These are phyloP conservation scores for Ladona fulva DNA, from an alignment of 1,140 invertebrate species.

Conservation along the genomic window DNA sequence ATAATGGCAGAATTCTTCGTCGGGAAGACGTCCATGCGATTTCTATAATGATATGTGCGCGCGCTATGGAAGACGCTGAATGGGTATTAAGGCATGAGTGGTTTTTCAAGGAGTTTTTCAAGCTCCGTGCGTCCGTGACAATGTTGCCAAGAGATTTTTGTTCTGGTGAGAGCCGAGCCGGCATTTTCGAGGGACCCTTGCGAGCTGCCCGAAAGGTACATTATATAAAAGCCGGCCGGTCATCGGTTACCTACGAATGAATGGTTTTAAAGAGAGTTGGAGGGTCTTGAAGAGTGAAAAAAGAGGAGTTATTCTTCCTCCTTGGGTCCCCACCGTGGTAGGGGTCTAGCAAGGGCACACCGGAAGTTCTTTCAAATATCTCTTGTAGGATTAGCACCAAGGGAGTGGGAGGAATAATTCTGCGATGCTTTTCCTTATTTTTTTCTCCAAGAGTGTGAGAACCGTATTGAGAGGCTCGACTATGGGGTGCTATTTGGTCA, in stretches of 20 bases:
- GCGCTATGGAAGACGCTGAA: not conserved
- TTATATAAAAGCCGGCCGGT: not conserved
- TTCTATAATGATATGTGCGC: constrained; percentile 6
- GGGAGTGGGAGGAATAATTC: not conserved
- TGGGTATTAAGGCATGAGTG: not conserved
- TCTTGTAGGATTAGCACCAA: not conserved
- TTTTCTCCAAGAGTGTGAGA: not conserved
- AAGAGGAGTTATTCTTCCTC: too few relatives aligned
- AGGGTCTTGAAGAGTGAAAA: not conserved
- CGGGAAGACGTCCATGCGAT: not conserved
- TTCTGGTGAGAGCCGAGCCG: not conserved
- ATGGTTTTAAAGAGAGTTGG: not conserved
- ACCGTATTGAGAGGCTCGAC: not conserved
- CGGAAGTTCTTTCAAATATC: not conserved
- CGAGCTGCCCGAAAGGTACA: not conserved
- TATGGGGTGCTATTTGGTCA: not conserved
- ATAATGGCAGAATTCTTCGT: not conserved
- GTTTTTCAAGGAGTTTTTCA: not conserved
- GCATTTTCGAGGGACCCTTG: not conserved
- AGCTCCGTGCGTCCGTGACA: not conserved
- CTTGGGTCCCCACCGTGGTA: too few relatives aligned
- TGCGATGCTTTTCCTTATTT: not conserved
- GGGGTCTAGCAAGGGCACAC: not conserved
- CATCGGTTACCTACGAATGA: not conserved
- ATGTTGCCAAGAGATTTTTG: not conserved